Evolutionary conservation across 2,888 invertebrate genomes (phyloP).

Genomic region (Limnephilus lunatus): DNA sequence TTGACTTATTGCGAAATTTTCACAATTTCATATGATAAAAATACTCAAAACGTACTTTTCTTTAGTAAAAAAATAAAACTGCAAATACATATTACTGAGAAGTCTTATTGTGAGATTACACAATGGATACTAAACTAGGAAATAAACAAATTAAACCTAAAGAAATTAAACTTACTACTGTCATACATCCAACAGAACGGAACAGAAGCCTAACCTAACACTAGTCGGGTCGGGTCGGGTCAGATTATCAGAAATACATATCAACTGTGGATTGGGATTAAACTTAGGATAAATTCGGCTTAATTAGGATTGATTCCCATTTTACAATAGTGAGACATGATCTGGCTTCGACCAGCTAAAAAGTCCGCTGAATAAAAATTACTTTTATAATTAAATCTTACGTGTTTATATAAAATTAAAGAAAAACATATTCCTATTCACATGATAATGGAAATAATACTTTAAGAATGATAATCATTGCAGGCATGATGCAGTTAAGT

Average conservation of each 20-base stretch:
- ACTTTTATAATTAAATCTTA: slow-evolving; percentile 43
- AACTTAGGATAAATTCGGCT: neutral
- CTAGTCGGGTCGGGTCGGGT: neutral
- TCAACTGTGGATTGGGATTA: neutral
- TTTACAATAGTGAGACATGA: neutral
- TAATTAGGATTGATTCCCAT: neutral
- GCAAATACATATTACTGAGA: slow-evolving; percentile 20
- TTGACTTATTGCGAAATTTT: slow-evolving; percentile 43
- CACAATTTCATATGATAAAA: slow-evolving; percentile 35
- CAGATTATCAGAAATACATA: neutral
- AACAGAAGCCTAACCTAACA: neutral
- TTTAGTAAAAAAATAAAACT: slow-evolving; percentile 38
- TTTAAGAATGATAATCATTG: slow-evolving; percentile 37
- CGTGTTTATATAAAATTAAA: slow-evolving; percentile 46
- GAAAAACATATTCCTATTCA: slow-evolving; percentile 41
- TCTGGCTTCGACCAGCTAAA: slow-evolving; percentile 13
- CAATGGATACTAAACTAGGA: slow-evolving; percentile 39
- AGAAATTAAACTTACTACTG: neutral
- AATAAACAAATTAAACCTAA: slow-evolving; percentile 16
- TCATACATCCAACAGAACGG: neutral
- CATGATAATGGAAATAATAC: slow-evolving; percentile 50
- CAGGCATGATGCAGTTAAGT: slow-evolving; percentile 37
- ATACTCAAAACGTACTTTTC: slow-evolving; percentile 19
- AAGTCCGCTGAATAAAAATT: slow-evolving; percentile 48
- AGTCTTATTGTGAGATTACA: slow-evolving; percentile 47